Percentiles rank a stretch among this genome's conserved stretches.
phyloP scores from a whole-genome alignment of 1,140 invertebrate species.

The Drosophila nasuta region DNA sequence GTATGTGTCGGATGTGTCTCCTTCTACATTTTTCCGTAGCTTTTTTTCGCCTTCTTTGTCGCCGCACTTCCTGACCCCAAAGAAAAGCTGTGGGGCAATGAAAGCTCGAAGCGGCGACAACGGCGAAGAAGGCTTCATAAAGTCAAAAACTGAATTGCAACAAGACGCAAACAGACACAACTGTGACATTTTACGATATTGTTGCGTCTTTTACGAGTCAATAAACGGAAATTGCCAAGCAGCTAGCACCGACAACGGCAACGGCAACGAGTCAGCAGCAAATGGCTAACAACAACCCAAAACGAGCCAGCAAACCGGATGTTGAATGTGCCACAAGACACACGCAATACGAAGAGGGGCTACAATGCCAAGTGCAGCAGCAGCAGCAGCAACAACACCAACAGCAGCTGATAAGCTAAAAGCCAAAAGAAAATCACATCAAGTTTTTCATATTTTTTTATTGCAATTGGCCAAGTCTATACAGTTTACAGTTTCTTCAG shows the following conservation, averaged over 20 bases:
- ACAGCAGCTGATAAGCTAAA: slow-evolving; percentile 8
- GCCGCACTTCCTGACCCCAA: neutral
- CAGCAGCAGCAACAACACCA: slow-evolving; percentile 43
- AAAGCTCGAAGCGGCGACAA: slow-evolving; percentile 13
- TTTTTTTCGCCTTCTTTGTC: neutral
- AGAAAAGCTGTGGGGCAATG: slow-evolving; percentile 32
- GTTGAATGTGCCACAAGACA: slow-evolving; percentile 49
- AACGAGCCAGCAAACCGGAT: slow-evolving; percentile 49
- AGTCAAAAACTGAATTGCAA: slow-evolving; percentile 34
- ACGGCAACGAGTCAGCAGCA: neutral
- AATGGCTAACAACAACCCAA: slow-evolving; percentile 25
- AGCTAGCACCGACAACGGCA: slow-evolving; percentile 2
- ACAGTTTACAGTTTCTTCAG: slow-evolving; percentile 24
- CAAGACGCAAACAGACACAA: slow-evolving; percentile 4
- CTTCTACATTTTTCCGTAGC: neutral
- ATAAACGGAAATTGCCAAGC: slow-evolving; percentile 56
- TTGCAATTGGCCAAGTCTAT: slow-evolving; percentile 25
- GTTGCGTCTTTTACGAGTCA: slow-evolving; percentile 55
- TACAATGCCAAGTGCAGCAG: slow-evolving; percentile 53
- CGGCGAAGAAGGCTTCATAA: slow-evolving; percentile 20
- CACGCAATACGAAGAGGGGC: neutral
- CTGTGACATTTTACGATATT: slow-evolving; percentile 45
- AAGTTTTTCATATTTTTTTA: slow-evolving; percentile 35
- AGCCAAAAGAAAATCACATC: slow-evolving; percentile 1
- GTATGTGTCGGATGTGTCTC: neutral